Conservation (phyloP, 2,888 invertebrate genomes). For the Salpingus planirostris region DNA sequence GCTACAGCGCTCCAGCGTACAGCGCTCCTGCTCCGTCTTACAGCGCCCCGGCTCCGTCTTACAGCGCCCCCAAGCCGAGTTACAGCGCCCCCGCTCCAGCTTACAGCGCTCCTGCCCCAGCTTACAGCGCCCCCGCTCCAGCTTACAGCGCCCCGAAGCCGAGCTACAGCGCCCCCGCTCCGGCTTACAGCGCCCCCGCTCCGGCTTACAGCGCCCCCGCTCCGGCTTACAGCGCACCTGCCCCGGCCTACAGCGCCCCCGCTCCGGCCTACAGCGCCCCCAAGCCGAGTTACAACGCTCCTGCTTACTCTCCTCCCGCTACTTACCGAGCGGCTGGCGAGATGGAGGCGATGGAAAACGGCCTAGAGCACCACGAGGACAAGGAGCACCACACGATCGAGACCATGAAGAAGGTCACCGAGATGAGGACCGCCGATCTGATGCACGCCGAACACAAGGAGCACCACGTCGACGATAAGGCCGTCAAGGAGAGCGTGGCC, state of each 20-base stretch:
- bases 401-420: constrained; percentile 24
- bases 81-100: constrained; percentile 10
- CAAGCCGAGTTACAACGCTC: constrained; percentile 7
- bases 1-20: constrained; percentile 15
- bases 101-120: constrained; percentile 6
- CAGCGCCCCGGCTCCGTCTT: constrained; percentile 4
- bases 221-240: constrained; percentile 7
- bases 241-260: constrained; percentile 12
- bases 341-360: neutral
- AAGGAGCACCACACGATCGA: constrained; percentile 27
- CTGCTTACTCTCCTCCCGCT: constrained; percentile 8
- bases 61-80: constrained; percentile 13
- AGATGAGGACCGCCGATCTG: no score
- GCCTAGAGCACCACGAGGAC: constrained; percentile 4
- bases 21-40: constrained; percentile 14
- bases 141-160: constrained; percentile 10
- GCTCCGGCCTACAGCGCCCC: constrained; percentile 13
- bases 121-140: constrained; percentile 5
- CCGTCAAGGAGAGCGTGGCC: no score
- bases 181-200: neutral
- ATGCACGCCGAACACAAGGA: neutral
- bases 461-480: neutral
- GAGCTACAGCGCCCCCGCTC: constrained; percentile 4
- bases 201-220: constrained; percentile 11
- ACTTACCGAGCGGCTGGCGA: constrained; percentile 11